These are phyloP conservation scores for Patella pellucida DNA, from an alignment of 2,888 invertebrate species.

Conservation along the genomic window DNA sequence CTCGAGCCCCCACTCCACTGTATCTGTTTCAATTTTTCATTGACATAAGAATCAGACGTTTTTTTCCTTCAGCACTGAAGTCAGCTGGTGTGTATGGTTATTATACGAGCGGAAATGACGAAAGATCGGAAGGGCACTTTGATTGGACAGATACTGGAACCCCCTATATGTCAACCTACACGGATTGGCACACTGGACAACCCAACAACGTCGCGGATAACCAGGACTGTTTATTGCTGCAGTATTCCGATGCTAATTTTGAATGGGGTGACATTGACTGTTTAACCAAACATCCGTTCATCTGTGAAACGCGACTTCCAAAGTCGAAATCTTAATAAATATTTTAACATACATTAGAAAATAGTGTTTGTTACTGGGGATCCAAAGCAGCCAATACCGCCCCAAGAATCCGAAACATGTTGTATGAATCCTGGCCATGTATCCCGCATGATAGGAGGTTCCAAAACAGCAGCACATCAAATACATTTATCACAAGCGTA, in stretches of 20 bases:
- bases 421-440: no score
- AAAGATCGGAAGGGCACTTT: slow-evolving; percentile 37
- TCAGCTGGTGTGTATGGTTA: slow-evolving; percentile 41
- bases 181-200: slow-evolving; percentile 50
- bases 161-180: slow-evolving; percentile 36
- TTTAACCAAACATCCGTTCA: slow-evolving; percentile 46
- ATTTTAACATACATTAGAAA: no score
- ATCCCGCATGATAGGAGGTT: no score
- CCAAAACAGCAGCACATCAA: no score
- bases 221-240: slow-evolving; percentile 52
- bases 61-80: slow-evolving; percentile 30
- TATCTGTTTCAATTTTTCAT: no score
- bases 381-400: no score
- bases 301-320: slow-evolving; percentile 43
- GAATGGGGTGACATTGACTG: slow-evolving; percentile 55
- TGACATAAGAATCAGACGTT: no score
- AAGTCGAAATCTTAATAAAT: no score
- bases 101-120: slow-evolving; percentile 48
- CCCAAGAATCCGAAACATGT: no score
- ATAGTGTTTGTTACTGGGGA: no score
- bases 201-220: slow-evolving; percentile 53
- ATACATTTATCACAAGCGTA: no score
- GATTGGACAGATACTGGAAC: slow-evolving; percentile 48
- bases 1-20: no score
- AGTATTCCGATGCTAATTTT: slow-evolving; percentile 44